Conservation (phyloP, 2,888 invertebrate species). For the Tanytarsus gracilentus region DNA sequence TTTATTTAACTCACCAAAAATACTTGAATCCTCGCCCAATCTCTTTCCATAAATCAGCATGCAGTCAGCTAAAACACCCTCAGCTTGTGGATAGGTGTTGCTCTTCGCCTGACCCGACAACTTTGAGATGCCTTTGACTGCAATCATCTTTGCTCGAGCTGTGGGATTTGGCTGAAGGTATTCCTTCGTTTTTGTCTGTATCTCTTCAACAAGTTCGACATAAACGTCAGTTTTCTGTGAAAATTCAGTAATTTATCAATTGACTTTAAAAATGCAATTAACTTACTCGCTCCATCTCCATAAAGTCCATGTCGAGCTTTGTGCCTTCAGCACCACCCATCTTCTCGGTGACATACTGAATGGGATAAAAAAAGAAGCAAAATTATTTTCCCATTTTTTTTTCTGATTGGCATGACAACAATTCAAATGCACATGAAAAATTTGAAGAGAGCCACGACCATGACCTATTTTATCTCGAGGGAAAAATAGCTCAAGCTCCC, state of each 20-base stretch:
- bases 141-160: conserved; percentile 88
- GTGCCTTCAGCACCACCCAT: conserved; percentile 99
- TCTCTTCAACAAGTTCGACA: conserved; percentile 90
- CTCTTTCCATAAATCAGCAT: conserved; percentile 93
- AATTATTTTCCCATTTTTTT: background rate
- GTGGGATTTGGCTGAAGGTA: conserved; percentile 98
- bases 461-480: too few relatives aligned
- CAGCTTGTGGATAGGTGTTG: conserved; percentile 97
- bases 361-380: conserved; percentile 36
- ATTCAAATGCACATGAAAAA: background rate
- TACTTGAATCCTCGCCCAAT: conserved; percentile 82
- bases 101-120: conserved; percentile 94
- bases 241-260: conserved; percentile 24
- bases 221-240: conserved; percentile 95
- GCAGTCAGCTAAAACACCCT: conserved; percentile 92
- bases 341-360: conserved; percentile 98
- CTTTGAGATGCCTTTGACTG: conserved; percentile 92
- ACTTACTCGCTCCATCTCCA: conserved; percentile 97
- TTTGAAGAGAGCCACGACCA: background rate
- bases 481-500: too few relatives aligned
- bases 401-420: background rate
- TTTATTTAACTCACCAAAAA: conserved; percentile 66
- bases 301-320: conserved; percentile 95
- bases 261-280: conserved; percentile 27
- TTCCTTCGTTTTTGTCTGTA: conserved; percentile 95